Percentiles rank a stretch among this genome's conserved stretches.
Evolutionary conservation across 64 coral and sea anemone species (phyloP).

Genomic region (Actinia tenebrosa): DNA sequence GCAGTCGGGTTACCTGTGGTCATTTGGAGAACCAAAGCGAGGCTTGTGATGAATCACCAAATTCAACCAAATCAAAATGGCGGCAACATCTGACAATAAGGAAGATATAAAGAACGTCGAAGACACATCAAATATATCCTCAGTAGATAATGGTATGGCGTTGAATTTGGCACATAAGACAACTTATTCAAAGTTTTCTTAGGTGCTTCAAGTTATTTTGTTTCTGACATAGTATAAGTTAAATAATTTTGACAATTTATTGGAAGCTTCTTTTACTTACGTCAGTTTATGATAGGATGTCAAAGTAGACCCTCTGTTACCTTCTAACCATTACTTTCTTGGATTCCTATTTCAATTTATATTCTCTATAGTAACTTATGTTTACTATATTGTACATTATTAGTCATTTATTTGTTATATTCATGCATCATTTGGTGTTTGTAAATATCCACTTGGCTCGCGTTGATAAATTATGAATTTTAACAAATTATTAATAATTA

Average conservation of each 20-base stretch:
- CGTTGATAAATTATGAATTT: conserved; percentile 6
- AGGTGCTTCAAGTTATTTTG: background rate
- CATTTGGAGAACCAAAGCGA: background rate
- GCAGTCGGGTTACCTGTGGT: background rate
- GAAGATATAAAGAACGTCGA: background rate
- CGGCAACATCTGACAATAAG: background rate
- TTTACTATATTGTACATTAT: background rate
- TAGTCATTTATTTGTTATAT: background rate
- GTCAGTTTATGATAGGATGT: background rate
- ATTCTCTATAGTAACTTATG: background rate
- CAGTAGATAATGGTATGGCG: background rate
- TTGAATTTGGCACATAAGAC: background rate
- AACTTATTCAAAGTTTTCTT: background rate
- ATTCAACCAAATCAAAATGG: conserved; percentile 7
- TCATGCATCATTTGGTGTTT: background rate
- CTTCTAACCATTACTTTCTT: background rate
- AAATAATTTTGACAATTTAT: background rate
- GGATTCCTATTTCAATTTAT: background rate
- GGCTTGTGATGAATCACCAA: conserved; percentile 15
- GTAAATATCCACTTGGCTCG: background rate
- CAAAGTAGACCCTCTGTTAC: background rate
- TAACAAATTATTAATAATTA: background rate
- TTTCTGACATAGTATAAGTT: background rate
- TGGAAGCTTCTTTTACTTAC: background rate
- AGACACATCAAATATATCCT: background rate